Base-by-base conservation (phyloP, 2,797 vertebrate species). In the Sebastes aleutianus region DNA sequence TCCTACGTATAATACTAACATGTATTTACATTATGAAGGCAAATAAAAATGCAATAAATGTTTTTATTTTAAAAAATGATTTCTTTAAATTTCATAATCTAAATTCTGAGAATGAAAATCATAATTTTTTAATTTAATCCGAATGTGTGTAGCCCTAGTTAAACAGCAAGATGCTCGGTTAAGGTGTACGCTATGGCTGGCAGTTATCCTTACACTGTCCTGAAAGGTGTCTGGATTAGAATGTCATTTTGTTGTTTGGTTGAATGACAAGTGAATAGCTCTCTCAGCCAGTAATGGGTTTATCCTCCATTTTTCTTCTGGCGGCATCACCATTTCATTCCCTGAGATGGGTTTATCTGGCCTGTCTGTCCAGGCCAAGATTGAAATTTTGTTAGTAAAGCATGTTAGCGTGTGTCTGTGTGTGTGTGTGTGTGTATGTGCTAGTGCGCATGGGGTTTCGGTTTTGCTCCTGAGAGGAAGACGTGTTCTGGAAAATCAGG, bases 231-330 rank as follows among this genome's bases (percentile, higher is more conserved):
- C 81, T 83, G 89, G 87, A 93, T 92, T 91, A 87, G 88, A 90
- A 84, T 88, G 88, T 87, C 81, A 88, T 87, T 89, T 89, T 85
- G 79, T 89, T 90, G 80, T 88, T 80, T 79, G 83, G 68, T 74
- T 92, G 91, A 94, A 87, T 94, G 91, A 91, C 88, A 90, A 87
- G 83, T 91, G 87, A 91, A 92, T 87, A 80, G 82, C 85, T 78
- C 85, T 91, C 79, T 78, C 75, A 84, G 90, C 80, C 87, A 84
- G 88, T 92, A 92, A 93, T 93, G 75, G 89, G 87, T 84, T 93
- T 91, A 92, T 92, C 78, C 83, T 82, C 63, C 61, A 73, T 81
- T 83, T 85, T 76, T 74, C 66, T 84, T 76, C 83, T 87, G 80
- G 79, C 68, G 58, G 81, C 87, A 78, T 88, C 88, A 82, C 85